These are phyloP conservation scores for Amitus sp. DNA, from an alignment of 2,888 invertebrate species.

Conservation along the genomic window DNA sequence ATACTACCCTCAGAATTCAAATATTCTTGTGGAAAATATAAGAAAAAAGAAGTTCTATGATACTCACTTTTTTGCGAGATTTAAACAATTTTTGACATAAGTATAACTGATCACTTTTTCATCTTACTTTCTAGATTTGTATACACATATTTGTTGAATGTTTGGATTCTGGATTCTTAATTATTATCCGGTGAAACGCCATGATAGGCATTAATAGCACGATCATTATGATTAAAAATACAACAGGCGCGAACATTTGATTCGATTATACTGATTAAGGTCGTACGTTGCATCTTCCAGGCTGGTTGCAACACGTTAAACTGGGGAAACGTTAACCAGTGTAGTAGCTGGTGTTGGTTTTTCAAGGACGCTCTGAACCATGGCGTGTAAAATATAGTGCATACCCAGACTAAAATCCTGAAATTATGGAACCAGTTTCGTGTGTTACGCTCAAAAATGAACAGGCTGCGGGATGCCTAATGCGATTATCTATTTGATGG, in stretches of 20 bases:
- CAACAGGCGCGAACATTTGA: slow-evolving; percentile 64
- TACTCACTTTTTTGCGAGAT: too few relatives aligned
- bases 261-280: slow-evolving; percentile 66
- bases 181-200: too few relatives aligned
- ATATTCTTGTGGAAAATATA: slow-evolving; percentile 26
- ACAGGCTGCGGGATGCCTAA: slow-evolving; percentile 63
- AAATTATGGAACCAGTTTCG: slow-evolving; percentile 47
- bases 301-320: slow-evolving; percentile 27
- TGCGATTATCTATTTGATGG: slow-evolving; percentile 57
- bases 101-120: too few relatives aligned
- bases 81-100: too few relatives aligned
- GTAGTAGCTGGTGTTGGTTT: slow-evolving; percentile 21
- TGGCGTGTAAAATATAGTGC: slow-evolving; percentile 55
- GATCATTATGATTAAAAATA: slow-evolving; percentile 66
- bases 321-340: slow-evolving; percentile 32
- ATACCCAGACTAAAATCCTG: slow-evolving; percentile 60
- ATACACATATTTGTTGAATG: neutral
- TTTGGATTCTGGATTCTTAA: too few relatives aligned
- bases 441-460: slow-evolving; percentile 65
- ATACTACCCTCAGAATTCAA: slow-evolving; percentile 43
- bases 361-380: slow-evolving; percentile 30
- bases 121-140: too few relatives aligned
- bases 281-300: slow-evolving; percentile 57
- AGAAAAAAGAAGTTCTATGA: neutral
- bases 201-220: too few relatives aligned